Base-by-base conservation (phyloP, 2,797 vertebrate genomes). In the Rhynchotus rufescens region DNA sequence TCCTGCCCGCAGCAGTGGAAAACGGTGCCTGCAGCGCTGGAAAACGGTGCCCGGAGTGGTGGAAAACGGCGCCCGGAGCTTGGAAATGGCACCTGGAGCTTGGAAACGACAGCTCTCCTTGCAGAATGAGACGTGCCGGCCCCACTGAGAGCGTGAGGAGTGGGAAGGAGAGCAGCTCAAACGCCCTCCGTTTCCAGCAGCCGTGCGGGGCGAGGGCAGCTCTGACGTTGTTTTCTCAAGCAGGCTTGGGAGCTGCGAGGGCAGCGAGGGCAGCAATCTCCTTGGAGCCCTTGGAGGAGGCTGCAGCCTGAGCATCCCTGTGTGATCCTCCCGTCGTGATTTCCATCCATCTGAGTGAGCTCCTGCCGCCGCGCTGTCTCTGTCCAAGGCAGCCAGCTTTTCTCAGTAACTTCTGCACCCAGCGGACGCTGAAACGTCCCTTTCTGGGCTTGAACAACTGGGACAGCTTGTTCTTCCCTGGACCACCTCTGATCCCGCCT, bases 221-320 rank as follows among this genome's bases (percentile, higher is more conserved):
- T 67, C 42, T 52, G 68, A 7, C 56, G 30, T 13, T 84, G 9
- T 57, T 74, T 44, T 21, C 30, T 8, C 11, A 25, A 30, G 38
- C 9, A 20, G n/a, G 40, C 34, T 32, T 80, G 87, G 85, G 76
- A 80, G 57, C 40, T 10, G 59, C 9, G 85, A 85, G 77, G 66
- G 87, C 82, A 90, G 59, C 9, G 85, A 85, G 77, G 66, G 87
- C 82, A 90, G 80, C 56, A 85, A 23, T 21, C n/a, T 74, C 38
- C 84, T 69, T 47, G 56, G 78, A 69, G 36, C 14, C 36, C 36
- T 36, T 57, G 28, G 77, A 72, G 77, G 64, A 32, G 57, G 68
- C 89, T 88, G 83, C 69, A 65, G 69, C 73, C 80, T 74, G 15
- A 81, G 62, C 56, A 23, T 6, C 74, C 62, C 38, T 49, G 1